Conservation (phyloP, 2,113 vertebrate genomes). For the Ophthalmolycus amberensis region DNA sequence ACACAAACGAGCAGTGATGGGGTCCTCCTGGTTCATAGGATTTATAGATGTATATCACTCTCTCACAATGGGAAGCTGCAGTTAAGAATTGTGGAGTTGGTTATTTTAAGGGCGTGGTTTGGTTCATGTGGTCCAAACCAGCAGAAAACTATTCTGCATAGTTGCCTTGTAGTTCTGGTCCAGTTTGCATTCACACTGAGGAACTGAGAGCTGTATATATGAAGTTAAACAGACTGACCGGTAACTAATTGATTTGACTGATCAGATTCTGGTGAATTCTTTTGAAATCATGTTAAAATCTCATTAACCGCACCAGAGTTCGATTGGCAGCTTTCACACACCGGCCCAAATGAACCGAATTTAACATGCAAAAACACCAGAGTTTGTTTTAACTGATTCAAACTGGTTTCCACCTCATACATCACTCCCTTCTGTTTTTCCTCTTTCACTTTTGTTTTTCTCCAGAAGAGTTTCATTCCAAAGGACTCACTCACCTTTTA, state of each 20-base stretch:
- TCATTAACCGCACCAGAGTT: not conserved
- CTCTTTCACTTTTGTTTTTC: slow-evolving; percentile 17
- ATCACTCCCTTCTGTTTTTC: slow-evolving; percentile 5
- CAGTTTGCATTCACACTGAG: not conserved
- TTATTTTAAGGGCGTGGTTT: not conserved
- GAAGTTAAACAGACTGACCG: not conserved
- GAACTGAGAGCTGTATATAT: not conserved
- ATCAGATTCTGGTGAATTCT: not conserved
- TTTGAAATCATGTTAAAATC: not conserved
- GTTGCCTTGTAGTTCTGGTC: not conserved
- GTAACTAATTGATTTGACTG: not conserved
- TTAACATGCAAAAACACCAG: not conserved
- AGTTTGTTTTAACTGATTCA: not conserved
- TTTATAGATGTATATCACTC: not conserved
- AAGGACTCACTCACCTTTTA: not conserved
- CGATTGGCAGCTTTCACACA: not conserved
- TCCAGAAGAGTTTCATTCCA: not conserved
- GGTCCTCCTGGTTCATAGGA: slow-evolving; percentile 4
- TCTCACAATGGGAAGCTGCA: not conserved
- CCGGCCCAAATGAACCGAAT: not conserved
- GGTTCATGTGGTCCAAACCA: not conserved
- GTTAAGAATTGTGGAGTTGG: not conserved
- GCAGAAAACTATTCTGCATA: not conserved
- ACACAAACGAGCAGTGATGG: not conserved
- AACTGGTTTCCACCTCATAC: slow-evolving; percentile 1